Evolutionary conservation across 2,888 invertebrate genomes (phyloP), one percentile per base, ranked within the genome.

Genomic region (Dynastes hyllus): DNA sequence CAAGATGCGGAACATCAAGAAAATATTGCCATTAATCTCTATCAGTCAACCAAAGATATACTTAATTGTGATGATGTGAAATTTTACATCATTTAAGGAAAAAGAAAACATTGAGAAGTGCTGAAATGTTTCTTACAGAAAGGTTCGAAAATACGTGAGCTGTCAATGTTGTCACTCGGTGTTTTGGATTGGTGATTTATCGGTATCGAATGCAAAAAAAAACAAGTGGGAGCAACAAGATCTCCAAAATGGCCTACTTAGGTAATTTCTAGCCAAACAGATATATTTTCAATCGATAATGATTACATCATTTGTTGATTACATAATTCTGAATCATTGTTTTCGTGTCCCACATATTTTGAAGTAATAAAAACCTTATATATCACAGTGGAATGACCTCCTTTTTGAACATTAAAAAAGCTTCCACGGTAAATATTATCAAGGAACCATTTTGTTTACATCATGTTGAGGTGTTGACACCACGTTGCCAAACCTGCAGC

Each of bases 401-500:
- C 16, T 63, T 63, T 61, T 63, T 32, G 27, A 32, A 6, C 6
- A 11, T 29, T 29, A 63, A 27, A 63, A 63, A 29, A 63, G 11
- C 11, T 29, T 11, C 5, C 13, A 9, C 9, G 32, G 63, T 63
- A 63, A 63, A 70, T 53, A 70, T 69, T 69, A 69, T 53, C 22
- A 27, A 58, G 55, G 55, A 6, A 58, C 1, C 16, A 27, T 51
- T n/a, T 69, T 51, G 27, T 69, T 22, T 69, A 69, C 32, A 27
- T 69, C 32, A 27, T 50, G 51, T 5, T 45, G 40, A 32, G n/a
- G 27, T 69, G 51, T 45, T 58, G 22, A 58, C 55, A 9, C 55
- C 55, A 69, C n/a, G 11, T 50, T 45, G 69, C 69, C 51, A 69
- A 50, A 69, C 13, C 2, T 13, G 45, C 13, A 69, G 16, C 55